These are phyloP conservation scores for Aspidiotus rigidus DNA, from an alignment of 2,888 invertebrate genomes.

Conservation along the genomic window DNA sequence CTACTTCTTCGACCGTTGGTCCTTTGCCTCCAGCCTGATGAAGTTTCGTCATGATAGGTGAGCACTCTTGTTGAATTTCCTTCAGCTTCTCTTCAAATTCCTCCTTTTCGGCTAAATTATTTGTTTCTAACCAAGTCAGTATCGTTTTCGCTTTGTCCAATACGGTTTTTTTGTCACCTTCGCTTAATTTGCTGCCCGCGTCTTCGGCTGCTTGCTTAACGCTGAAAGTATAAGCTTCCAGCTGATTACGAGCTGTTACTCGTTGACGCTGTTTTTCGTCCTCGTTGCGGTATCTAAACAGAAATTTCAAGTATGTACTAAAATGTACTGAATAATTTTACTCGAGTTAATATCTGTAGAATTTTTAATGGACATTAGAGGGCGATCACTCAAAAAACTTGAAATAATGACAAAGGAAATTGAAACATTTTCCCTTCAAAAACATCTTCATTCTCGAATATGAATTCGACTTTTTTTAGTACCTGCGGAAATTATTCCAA, in stretches of 20 bases:
- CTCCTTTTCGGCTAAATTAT: slow-evolving; percentile 65
- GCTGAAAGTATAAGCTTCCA: slow-evolving; percentile 61
- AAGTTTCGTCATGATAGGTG: slow-evolving; percentile 74
- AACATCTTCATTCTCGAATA: no score
- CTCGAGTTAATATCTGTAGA: no score
- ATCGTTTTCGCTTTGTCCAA: slow-evolving; percentile 54
- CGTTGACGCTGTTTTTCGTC: slow-evolving; percentile 60
- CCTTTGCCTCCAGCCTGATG: slow-evolving; percentile 52
- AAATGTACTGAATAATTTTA: no score
- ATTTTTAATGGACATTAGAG: no score
- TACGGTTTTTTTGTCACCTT: slow-evolving; percentile 60
- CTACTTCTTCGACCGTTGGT: slow-evolving; percentile 47
- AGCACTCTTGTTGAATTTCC: slow-evolving; percentile 63
- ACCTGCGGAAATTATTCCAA: no score
- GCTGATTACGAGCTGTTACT: slow-evolving; percentile 59
- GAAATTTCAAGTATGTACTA: background rate
- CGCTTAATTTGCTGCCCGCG: slow-evolving; percentile 52
- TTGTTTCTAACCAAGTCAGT: slow-evolving; percentile 70
- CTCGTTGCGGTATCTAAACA: slow-evolving; percentile 54
- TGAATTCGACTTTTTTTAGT: no score
- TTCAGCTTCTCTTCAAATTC: slow-evolving; percentile 70
- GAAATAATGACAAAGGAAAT: no score
- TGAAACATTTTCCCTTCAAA: no score
- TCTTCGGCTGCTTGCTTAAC: slow-evolving; percentile 54
- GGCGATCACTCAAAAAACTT: no score